Conservation (phyloP, 2,888 invertebrate genomes). For the Mellilla xanthometata region DNA sequence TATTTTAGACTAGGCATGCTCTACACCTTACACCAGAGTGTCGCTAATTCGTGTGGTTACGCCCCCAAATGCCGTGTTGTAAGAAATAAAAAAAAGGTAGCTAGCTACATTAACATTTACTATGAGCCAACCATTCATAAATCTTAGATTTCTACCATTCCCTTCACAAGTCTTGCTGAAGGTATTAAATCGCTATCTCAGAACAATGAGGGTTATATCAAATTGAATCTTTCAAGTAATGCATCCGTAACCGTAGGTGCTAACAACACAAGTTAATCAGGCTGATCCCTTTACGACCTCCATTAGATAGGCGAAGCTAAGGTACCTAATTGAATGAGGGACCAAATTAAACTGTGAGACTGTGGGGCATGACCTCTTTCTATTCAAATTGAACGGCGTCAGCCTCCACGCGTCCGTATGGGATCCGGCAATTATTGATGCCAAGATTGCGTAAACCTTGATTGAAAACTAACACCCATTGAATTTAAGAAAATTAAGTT, state of each 20-base stretch:
- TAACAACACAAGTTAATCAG: constrained; percentile 75
- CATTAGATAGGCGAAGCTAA: constrained; percentile 71
- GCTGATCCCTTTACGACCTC: constrained; percentile 71
- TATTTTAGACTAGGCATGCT: no score
- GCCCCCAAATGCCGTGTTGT: no score
- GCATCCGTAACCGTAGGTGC: constrained; percentile 48
- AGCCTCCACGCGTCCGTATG: constrained; percentile 50
- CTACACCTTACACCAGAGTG: no score
- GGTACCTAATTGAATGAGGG: constrained; percentile 78
- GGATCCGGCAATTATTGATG: constrained; percentile 53
- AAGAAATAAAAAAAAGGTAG: no score
- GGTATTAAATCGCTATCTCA: constrained; percentile 28
- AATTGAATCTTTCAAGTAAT: constrained; percentile 51
- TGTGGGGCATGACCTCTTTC: constrained; percentile 71
- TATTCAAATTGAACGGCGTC: constrained; percentile 75
- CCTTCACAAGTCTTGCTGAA: constrained; percentile 19
- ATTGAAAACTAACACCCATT: constrained; percentile 49
- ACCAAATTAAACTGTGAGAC: constrained; percentile 68
- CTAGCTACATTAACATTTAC: no score
- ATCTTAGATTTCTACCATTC: constrained; percentile 12
- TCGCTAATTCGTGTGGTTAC: no score
- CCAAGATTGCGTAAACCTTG: constrained; percentile 49
- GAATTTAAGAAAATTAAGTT: constrained; percentile 10
- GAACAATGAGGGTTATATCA: constrained; percentile 34
- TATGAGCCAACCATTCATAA: constrained; percentile 3